These are phyloP conservation scores for Pygocentrus nattereri DNA, from an alignment of 2,797 vertebrate genomes.

Conservation along the genomic window DNA sequence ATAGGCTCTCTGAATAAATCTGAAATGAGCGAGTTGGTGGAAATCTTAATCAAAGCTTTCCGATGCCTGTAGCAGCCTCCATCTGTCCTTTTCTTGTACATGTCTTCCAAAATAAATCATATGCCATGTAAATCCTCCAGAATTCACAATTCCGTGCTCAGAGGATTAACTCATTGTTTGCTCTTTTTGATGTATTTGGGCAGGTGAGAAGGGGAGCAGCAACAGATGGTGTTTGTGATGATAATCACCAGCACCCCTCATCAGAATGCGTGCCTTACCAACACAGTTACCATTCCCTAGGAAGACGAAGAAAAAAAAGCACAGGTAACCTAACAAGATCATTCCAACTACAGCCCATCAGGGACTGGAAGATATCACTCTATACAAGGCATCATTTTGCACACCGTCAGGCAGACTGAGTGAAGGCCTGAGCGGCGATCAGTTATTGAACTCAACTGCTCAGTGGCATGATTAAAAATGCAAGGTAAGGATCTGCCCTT, in stretches of 20 bases:
- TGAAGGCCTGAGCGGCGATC: constrained; percentile 39
- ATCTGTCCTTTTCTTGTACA: constrained; percentile 38
- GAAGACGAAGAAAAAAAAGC: constrained; percentile 12
- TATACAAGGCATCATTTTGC: constrained; percentile 41
- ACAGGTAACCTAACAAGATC: constrained; percentile 44
- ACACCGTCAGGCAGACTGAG: constrained; percentile 28
- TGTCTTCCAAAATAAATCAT: constrained; percentile 41
- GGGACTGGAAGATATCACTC: constrained; percentile 33
- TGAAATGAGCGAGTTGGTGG: constrained; percentile 26
- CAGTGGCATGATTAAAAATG: constrained; percentile 75
- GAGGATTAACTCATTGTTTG: constrained; percentile 49
- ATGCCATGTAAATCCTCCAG: constrained; percentile 30
- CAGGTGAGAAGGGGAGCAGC: constrained; percentile 49
- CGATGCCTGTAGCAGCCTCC: constrained; percentile 25
- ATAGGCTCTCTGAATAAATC: constrained; percentile 6
- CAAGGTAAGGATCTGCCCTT: constrained; percentile 78
- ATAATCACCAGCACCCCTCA: constrained; percentile 54
- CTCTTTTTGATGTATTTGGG: constrained; percentile 52
- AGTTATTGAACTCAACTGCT: constrained; percentile 49
- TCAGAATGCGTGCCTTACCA: constrained; percentile 50
- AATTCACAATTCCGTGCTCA: constrained; percentile 30
- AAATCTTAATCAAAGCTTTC: constrained; percentile 35
- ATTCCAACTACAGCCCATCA: constrained; percentile 39
- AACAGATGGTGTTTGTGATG: constrained; percentile 64
- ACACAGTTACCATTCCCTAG: constrained; percentile 11